Percentiles rank a stretch among this genome's conserved stretches.
These are phyloP conservation scores for Nerophis lumbriciformis DNA, from an alignment of 2,113 vertebrate genomes.

Conservation along the genomic window DNA sequence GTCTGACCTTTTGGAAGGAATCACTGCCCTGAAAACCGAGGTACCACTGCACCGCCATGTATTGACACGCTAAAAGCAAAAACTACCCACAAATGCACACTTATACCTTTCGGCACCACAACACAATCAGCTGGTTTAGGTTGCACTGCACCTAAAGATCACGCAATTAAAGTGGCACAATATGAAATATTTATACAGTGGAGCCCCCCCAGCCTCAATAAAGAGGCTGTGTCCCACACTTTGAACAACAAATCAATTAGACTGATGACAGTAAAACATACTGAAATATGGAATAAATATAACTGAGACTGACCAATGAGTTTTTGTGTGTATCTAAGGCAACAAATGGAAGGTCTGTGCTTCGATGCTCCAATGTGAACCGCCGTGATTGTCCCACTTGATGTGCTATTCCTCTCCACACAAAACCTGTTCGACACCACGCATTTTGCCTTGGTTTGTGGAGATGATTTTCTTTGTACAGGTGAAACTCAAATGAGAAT, in stretches of 20 bases:
- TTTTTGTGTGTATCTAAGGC: constrained; percentile 27
- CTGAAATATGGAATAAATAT: constrained; percentile 22
- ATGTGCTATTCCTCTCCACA: constrained; percentile 14
- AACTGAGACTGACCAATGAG: constrained; percentile 23
- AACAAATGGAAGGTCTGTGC: constrained; percentile 32
- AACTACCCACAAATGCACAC: constrained; percentile 34
- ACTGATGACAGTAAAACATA: constrained; percentile 23
- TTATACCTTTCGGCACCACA: constrained; percentile 60
- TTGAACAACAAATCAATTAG: constrained; percentile 39
- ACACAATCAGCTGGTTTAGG: constrained; percentile 58
- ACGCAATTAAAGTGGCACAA: constrained; percentile 65
- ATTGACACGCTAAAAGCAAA: constrained; percentile 35
- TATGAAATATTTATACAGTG: constrained; percentile 53
- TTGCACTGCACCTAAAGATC: constrained; percentile 60
- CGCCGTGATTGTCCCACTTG: constrained; percentile 40
- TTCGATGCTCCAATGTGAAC: constrained; percentile 16
- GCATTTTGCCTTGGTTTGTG: constrained; percentile 5
- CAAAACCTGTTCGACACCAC: constrained; percentile 10
- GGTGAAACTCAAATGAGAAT: too few species aligned
- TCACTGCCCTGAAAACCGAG: too few species aligned
- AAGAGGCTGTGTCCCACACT: constrained; percentile 29
- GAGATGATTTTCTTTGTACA: background rate
- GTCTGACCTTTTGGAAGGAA: too few species aligned
- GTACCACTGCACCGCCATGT: constrained; percentile 18
- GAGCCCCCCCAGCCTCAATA: constrained; percentile 18